Conservation (phyloP, 2,113 vertebrate genomes). For the Salvelinus alpinus region DNA sequence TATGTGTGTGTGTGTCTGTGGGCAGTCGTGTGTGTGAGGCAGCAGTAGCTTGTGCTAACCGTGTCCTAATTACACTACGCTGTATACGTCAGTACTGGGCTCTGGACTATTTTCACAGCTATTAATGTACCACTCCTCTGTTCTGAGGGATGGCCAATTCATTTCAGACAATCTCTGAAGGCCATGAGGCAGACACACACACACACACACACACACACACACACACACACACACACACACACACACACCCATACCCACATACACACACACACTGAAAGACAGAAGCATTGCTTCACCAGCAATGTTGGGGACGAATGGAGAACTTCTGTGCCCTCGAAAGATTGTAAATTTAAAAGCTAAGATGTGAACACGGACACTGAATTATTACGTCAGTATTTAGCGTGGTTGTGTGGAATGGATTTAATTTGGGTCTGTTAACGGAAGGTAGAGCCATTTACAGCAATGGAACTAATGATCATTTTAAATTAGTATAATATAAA, state of each 20-base stretch:
- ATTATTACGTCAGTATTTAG: not conserved
- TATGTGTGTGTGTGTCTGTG: constrained; percentile 1
- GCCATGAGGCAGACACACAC: constrained; percentile 45
- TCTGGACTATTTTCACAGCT: constrained; percentile 72
- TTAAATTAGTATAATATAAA: too few species aligned
- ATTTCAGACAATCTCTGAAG: constrained; percentile 67
- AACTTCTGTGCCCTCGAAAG: constrained; percentile 41
- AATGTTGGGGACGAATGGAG: too few species aligned
- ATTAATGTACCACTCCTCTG: constrained; percentile 64
- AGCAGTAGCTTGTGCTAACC: constrained; percentile 58
- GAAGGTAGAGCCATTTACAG: too few species aligned
- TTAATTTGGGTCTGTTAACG: not conserved
- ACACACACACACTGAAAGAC: not conserved
- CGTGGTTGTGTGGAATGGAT: not conserved
- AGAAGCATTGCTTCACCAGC: not conserved
- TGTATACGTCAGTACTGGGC: constrained; percentile 50
- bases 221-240: constrained; percentile 44
- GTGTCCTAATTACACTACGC: constrained; percentile 73
- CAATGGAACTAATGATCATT: too few species aligned
- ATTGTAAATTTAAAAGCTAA: not conserved
- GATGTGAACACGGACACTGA: not conserved
- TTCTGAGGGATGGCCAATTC: constrained; percentile 58
- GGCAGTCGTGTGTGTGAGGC: not conserved
- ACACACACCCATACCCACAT: constrained; percentile 30
- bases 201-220: constrained; percentile 40